Base-by-base conservation (phyloP, 2,888 invertebrate species). In the Alloscopus bannaensis region DNA sequence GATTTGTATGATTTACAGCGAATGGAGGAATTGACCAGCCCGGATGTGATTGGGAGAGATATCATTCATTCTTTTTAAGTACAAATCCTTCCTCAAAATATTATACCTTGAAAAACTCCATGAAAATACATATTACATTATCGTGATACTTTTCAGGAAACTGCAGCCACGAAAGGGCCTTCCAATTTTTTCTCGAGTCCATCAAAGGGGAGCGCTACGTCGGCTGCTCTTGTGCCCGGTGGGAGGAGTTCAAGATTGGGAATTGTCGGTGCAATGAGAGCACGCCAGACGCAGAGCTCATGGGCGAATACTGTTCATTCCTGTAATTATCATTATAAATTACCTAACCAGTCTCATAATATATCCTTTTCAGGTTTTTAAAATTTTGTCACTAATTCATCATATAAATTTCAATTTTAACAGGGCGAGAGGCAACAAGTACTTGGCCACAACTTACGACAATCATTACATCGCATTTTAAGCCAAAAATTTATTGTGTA, bases 361-460 rank as follows among this genome's bases (percentile, higher is more conserved):
- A n/a, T n/a, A n/a, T n/a, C n/a, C n/a, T n/a, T n/a, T 45, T 20
- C n/a, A n/a, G 31, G 18, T 13, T 66, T 78, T 47, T 42, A 26
- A 70, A 50, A 29, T 68, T 52, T 47, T 64, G 18, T n/a, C 47
- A 47, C 36, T n/a, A 47, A 18, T 47, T n/a, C 18, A 47, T 16
- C 20, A 16, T 16, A 4, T 45, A 4, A 45, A 45, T 45, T 50
- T 55, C 18, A 64, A 13, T 47, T 45, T 76, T 68, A 29, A 13
- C 65, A 84, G 84, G 13, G 79, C 84, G 2, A 28, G 77, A 29
- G 84, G 84, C 16, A 62, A 82, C 18, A 82, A 82, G 31, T 82
- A 80, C 69, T 66, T 82, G n/a, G 65, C 64, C 13, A 80, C 75
- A 1, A 80, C 75, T 11, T 66, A 28, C 6, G 75, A 75, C 45